These are phyloP conservation scores for Rugalucina vietnamica DNA, from an alignment of 2,888 invertebrate species.

Conservation along the genomic window DNA sequence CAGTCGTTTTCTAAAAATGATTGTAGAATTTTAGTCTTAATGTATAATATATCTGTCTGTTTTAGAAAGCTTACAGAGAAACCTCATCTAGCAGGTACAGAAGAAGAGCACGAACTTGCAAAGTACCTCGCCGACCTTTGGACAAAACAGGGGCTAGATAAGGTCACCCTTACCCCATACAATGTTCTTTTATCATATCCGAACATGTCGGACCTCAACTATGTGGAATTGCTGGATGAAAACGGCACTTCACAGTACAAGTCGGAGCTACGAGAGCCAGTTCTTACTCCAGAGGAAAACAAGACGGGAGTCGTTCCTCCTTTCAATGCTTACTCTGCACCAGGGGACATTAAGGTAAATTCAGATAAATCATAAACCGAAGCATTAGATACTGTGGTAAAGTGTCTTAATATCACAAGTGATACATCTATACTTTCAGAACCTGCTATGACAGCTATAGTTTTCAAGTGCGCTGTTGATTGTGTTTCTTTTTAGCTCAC, in stretches of 20 bases:
- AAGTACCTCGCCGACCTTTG: constrained; percentile 71
- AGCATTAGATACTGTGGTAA: too few relatives aligned
- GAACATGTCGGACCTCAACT: constrained; percentile 62
- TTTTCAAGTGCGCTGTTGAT: too few relatives aligned
- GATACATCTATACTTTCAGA: too few relatives aligned
- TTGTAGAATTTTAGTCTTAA: too few relatives aligned
- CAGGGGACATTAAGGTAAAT: constrained; percentile 65
- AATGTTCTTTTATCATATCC: constrained; percentile 79
- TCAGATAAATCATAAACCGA: too few relatives aligned
- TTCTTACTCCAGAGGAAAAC: constrained; percentile 72
- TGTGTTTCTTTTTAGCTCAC: too few relatives aligned
- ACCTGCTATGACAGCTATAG: too few relatives aligned
- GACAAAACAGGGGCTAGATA: constrained; percentile 72
- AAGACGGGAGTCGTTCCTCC: constrained; percentile 75
- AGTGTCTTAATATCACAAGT: too few relatives aligned
- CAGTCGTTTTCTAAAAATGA: too few relatives aligned
- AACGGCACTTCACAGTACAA: constrained; percentile 60
- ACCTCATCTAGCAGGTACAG: constrained; percentile 79
- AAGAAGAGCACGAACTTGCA: constrained; percentile 72
- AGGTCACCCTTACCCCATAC: constrained; percentile 73
- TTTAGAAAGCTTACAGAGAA: constrained; percentile 70
- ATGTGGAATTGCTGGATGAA: constrained; percentile 64
- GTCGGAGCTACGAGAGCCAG: constrained; percentile 66
- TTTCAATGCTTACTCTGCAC: constrained; percentile 78
- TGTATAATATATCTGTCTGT: too few relatives aligned